These are phyloP conservation scores for Sebastes variabilis DNA, from an alignment of 2,797 vertebrate species.

Conservation along the genomic window DNA sequence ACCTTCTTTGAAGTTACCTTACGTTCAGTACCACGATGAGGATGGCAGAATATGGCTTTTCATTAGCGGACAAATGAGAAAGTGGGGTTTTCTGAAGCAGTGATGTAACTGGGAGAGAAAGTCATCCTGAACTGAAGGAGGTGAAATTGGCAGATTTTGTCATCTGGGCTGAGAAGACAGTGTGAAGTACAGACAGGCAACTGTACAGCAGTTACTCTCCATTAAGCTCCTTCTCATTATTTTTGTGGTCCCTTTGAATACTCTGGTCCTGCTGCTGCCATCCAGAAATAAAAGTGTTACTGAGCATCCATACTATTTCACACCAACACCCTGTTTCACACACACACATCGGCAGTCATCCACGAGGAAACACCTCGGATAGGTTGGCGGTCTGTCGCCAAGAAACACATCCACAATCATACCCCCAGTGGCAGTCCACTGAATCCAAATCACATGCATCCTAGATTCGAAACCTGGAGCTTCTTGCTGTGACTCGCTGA, in stretches of 20 bases:
- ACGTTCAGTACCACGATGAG: neutral
- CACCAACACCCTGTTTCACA: neutral
- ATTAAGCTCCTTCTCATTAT: neutral
- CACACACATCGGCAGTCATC: neutral
- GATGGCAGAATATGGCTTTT: neutral
- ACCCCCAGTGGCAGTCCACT: neutral
- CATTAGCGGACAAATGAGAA: neutral
- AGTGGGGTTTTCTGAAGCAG: neutral
- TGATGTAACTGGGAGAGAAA: neutral
- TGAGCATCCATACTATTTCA: neutral
- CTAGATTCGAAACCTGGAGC: neutral
- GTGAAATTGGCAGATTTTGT: slow-evolving; percentile 5
- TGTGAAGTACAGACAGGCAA: neutral
- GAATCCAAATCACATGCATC: neutral
- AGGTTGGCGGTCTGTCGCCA: neutral
- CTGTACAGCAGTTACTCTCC: neutral
- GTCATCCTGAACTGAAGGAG: neutral
- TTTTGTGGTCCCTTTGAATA: neutral
- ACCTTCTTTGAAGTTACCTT: neutral
- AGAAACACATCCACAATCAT: neutral
- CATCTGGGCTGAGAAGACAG: slow-evolving; percentile 5
- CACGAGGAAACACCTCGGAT: neutral
- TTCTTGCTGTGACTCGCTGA: neutral
- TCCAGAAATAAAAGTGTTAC: neutral
- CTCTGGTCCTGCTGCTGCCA: neutral